Percentiles rank a stretch among this genome's conserved stretches.
Evolutionary conservation across 1,140 invertebrate genomes (phyloP).

Genomic region (Neoseiulus cucumeris): DNA sequence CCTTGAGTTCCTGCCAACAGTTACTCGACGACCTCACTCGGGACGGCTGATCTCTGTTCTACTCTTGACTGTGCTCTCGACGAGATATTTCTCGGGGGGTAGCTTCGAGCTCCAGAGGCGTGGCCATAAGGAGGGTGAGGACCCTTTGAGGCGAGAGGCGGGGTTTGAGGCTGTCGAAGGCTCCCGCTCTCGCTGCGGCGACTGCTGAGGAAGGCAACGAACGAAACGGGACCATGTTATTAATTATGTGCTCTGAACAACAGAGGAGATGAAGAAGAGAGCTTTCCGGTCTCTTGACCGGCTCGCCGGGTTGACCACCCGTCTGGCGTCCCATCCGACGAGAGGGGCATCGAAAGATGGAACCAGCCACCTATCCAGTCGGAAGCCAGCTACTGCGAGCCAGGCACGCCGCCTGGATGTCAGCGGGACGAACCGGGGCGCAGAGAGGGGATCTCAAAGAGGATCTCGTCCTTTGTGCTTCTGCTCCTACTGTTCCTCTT

Average conservation of each 20-base stretch:
- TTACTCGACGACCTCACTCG: too few relatives aligned
- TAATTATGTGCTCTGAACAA: constrained; percentile 9
- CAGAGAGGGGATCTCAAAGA: background rate
- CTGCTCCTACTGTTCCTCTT: background rate
- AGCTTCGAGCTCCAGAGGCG: background rate
- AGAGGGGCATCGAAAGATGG: background rate
- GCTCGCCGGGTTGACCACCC: background rate
- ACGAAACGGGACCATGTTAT: background rate
- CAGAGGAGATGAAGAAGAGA: background rate
- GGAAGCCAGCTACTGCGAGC: background rate
- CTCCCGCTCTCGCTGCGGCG: background rate
- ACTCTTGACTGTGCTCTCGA: background rate
- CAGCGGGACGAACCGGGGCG: background rate
- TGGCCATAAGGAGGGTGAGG: background rate
- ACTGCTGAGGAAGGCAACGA: too few relatives aligned
- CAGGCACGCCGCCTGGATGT: background rate
- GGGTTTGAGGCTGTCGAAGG: background rate
- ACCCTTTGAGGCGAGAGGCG: background rate
- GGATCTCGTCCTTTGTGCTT: constrained; percentile 1
- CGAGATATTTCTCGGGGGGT: background rate
- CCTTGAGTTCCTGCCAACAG: too few relatives aligned
- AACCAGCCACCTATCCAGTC: background rate
- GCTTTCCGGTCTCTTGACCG: background rate
- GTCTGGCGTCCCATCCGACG: background rate
- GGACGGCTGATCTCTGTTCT: background rate